A percentile compares a stretch with the other conserved stretches of the same genome.
Evolutionary conservation across 2,113 vertebrate genomes (phyloP).

Genomic region (Leucosticte australis): DNA sequence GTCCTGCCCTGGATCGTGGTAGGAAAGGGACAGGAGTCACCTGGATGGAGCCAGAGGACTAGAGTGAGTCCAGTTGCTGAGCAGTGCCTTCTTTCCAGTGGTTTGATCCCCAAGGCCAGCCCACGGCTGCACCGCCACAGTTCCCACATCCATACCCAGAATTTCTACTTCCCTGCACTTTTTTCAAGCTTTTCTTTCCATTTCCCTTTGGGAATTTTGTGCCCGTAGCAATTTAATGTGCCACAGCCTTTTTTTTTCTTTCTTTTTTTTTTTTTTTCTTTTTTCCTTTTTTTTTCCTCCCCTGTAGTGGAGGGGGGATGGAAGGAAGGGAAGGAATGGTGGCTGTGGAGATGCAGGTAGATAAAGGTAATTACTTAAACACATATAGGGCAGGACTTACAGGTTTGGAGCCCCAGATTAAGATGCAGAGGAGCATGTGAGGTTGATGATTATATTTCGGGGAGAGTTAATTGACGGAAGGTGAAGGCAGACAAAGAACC

Average conservation of each 20-base stretch:
- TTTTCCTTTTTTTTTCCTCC: fast-evolving
- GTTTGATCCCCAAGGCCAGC: background rate
- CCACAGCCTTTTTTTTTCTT: background rate
- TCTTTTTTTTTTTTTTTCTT: background rate
- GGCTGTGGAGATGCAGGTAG: slow-evolving; percentile 63
- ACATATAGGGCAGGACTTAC: slow-evolving; percentile 70
- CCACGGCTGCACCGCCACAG: fast-evolving
- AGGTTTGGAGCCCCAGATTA: slow-evolving; percentile 80
- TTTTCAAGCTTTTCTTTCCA: background rate
- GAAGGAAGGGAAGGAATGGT: background rate
- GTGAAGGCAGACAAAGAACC: slow-evolving; percentile 84
- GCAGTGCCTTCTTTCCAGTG: background rate
- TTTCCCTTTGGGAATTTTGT: slow-evolving; percentile 29
- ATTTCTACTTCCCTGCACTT: background rate
- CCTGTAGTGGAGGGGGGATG: background rate
- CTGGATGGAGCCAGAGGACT: background rate
- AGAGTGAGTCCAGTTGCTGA: background rate
- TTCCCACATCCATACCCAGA: background rate
- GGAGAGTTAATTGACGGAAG: slow-evolving; percentile 89
- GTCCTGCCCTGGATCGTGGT: background rate
- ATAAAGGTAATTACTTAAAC: slow-evolving; percentile 75
- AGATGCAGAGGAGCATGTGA: slow-evolving; percentile 84
- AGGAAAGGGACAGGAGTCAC: background rate
- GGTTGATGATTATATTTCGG: slow-evolving; percentile 88
- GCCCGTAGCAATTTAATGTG: slow-evolving; percentile 21